These are phyloP conservation scores for Papilio machaon DNA, from an alignment of 1,140 invertebrate species.

Conservation along the genomic window DNA sequence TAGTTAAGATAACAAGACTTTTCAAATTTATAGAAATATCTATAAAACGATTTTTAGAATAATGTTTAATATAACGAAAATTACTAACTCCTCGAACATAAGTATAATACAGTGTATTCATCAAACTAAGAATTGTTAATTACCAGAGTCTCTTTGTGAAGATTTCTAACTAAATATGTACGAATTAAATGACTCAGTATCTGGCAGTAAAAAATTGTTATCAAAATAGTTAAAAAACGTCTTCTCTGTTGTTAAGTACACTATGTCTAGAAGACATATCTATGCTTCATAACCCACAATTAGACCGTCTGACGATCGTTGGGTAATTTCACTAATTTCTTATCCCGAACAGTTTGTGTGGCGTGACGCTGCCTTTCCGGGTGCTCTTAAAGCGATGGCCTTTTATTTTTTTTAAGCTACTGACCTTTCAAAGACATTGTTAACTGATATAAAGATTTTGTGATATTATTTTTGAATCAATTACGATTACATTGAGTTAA, in stretches of 20 bases:
- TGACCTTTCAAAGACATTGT: constrained; percentile 26
- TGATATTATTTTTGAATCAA: background rate
- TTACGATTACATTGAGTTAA: background rate
- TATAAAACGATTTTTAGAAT: background rate
- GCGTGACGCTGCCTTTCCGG: constrained; percentile 13
- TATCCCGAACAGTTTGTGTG: constrained; percentile 15
- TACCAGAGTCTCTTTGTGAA: background rate
- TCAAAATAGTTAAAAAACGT: background rate
- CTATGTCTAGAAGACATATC: constrained; percentile 22
- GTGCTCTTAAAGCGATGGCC: background rate
- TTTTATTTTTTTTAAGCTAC: constrained; percentile 7
- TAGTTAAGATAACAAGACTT: background rate
- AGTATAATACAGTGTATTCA: too few species aligned
- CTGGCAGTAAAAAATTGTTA: background rate
- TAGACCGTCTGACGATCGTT: background rate
- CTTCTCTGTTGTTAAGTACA: background rate
- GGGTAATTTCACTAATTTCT: constrained; percentile 33
- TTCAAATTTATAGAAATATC: background rate
- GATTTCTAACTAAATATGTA: background rate
- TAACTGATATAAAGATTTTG: background rate
- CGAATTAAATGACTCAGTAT: background rate
- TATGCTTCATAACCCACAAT: constrained; percentile 20
- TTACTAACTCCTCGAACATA: too few species aligned
- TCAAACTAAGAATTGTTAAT: too few species aligned
- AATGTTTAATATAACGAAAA: too few species aligned